These are phyloP conservation scores for Spermophilus dauricus DNA, from an alignment of 2,113 vertebrate genomes.

Conservation along the genomic window DNA sequence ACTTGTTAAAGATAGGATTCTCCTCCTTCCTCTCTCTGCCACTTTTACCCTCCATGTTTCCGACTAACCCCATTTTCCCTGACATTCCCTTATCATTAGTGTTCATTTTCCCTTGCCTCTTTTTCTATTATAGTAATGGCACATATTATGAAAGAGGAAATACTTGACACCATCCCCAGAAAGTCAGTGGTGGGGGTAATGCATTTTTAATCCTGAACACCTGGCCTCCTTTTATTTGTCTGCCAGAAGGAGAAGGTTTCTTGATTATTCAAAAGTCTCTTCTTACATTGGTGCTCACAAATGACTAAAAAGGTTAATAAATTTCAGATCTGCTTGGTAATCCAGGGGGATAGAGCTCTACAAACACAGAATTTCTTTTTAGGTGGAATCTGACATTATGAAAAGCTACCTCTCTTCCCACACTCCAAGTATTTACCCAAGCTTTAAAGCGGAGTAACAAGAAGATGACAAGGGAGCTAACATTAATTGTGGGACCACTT, in stretches of 20 bases:
- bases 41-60: neutral
- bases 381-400: slow-evolving; percentile 74
- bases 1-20: slow-evolving; percentile 35
- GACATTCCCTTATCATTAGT: slow-evolving; percentile 47
- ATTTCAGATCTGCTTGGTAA: slow-evolving; percentile 76
- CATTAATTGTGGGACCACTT: neutral
- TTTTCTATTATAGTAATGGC: slow-evolving; percentile 59
- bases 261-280: slow-evolving; percentile 75
- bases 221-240: slow-evolving; percentile 79
- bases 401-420: slow-evolving; percentile 59
- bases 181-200: slow-evolving; percentile 70
- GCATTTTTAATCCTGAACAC: slow-evolving; percentile 81
- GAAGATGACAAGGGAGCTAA: neutral
- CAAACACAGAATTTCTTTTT: slow-evolving; percentile 76
- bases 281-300: slow-evolving; percentile 59
- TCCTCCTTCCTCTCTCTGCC: neutral
- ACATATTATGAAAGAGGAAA: slow-evolving; percentile 62
- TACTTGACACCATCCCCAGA: slow-evolving; percentile 55
- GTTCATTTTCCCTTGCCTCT: neutral
- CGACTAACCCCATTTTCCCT: neutral
- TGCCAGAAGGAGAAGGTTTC: slow-evolving; percentile 66
- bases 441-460: slow-evolving; percentile 55
- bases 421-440: slow-evolving; percentile 66
- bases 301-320: slow-evolving; percentile 80
- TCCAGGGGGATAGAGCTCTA: slow-evolving; percentile 70